These are phyloP conservation scores for Threskiornis aethiopicus DNA, from an alignment of 2,797 vertebrate genomes.

Conservation along the genomic window DNA sequence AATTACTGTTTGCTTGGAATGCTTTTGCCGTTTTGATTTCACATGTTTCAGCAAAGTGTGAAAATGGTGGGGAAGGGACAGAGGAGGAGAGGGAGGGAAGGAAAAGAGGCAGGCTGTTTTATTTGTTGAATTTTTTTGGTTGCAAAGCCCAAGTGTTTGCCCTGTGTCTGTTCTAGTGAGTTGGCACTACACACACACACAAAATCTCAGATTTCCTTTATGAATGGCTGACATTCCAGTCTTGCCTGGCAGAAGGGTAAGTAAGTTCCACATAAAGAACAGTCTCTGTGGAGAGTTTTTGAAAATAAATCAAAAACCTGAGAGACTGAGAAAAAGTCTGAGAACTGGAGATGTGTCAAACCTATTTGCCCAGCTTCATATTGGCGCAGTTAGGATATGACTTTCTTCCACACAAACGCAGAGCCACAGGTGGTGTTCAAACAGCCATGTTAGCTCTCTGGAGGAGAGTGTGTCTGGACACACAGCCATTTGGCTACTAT, in stretches of 20 bases:
- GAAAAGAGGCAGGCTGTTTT: neutral
- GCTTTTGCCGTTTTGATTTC: neutral
- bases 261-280: neutral
- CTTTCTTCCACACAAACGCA: neutral
- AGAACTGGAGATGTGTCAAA: neutral
- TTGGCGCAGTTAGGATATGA: neutral
- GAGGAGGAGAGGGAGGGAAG: neutral
- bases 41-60: neutral
- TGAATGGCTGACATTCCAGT: constrained; percentile 21
- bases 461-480: neutral
- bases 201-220: neutral
- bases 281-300: neutral
- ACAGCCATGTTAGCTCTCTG: neutral
- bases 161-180: neutral
- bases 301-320: constrained; percentile 11
- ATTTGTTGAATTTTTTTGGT: neutral
- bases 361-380: neutral
- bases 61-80: neutral
- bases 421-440: neutral
- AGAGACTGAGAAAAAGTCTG: neutral
- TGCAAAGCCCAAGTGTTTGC: neutral
- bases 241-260: neutral
- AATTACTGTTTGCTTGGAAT: neutral
- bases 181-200: neutral
- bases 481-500: neutral